Conservation (phyloP, 2,888 invertebrate species). For the Nomada goodeniana region DNA sequence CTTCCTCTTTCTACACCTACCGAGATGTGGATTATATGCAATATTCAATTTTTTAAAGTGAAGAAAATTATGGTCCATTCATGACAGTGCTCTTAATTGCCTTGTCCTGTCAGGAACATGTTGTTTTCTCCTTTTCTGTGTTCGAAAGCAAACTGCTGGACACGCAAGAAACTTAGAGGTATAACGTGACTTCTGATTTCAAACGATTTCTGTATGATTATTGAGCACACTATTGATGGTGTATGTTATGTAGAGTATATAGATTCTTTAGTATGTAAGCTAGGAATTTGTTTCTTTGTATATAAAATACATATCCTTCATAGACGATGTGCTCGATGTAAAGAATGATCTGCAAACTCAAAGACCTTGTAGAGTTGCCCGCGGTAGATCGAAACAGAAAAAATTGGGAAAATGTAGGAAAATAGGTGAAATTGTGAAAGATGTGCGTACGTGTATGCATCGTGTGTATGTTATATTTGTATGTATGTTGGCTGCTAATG, state of each 20-base stretch:
- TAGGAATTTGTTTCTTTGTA: conserved; percentile 76
- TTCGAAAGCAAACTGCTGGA: conserved; percentile 20
- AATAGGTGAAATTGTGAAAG: conserved; percentile 50
- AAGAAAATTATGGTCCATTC: conserved; percentile 26
- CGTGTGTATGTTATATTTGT: conserved; percentile 13
- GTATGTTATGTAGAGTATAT: conserved; percentile 70
- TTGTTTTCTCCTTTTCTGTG: conserved; percentile 29
- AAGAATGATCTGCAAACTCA: conserved; percentile 71
- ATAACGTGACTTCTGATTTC: conserved; percentile 42
- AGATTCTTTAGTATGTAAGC: conserved; percentile 61
- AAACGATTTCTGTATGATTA: conserved; percentile 66
- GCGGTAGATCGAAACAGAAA: conserved; percentile 51
- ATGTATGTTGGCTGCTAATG: conserved; percentile 1
- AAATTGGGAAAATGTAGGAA: conserved; percentile 36
- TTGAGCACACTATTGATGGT: conserved; percentile 59
- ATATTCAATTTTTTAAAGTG: conserved; percentile 59
- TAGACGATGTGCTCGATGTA: conserved; percentile 77
- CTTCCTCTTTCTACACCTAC: conserved; percentile 47
- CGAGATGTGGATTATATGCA: conserved; percentile 55
- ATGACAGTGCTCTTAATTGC: conserved; percentile 39
- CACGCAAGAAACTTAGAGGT: conserved; percentile 9
- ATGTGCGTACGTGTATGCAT: conserved; percentile 44
- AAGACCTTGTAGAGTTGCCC: conserved; percentile 68
- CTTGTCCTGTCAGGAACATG: conserved; percentile 26
- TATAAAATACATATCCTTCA: conserved; percentile 83